A percentile compares a stretch with the other conserved stretches of the same genome.
Evolutionary conservation across 2,888 invertebrate species (phyloP).

Genomic region (Gasteruption jaculator): DNA sequence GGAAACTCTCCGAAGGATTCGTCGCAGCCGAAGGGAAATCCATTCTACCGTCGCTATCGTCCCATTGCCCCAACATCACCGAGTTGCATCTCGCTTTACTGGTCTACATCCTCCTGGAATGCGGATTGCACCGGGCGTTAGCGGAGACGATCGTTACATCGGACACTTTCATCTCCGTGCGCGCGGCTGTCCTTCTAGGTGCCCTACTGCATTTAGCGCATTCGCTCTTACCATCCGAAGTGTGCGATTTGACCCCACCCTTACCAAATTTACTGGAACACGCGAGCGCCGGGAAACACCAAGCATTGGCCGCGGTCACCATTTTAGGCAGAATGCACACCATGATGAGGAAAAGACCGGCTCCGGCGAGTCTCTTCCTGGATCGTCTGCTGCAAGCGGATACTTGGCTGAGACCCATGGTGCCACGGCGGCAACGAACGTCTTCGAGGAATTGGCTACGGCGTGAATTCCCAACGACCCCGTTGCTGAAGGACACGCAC

Average conservation of each 20-base stretch:
- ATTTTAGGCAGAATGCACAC: conserved; percentile 75
- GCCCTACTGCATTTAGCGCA: conserved; percentile 86
- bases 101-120: conserved; percentile 83
- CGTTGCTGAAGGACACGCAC: conserved; percentile 68
- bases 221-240: conserved; percentile 80
- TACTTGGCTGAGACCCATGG: conserved; percentile 40
- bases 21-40: conserved; percentile 88
- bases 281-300: conserved; percentile 73
- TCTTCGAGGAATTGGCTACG: conserved; percentile 42
- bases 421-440: conserved; percentile 37
- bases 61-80: conserved; percentile 81
- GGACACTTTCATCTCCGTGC: conserved; percentile 84
- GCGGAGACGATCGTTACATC: conserved; percentile 88
- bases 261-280: conserved; percentile 78
- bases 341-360: conserved; percentile 75
- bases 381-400: conserved; percentile 66
- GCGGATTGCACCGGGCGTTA: conserved; percentile 81
- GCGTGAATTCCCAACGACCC: conserved; percentile 41
- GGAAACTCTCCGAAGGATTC: conserved; percentile 90
- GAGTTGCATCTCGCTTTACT: conserved; percentile 88
- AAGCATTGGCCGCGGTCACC: conserved; percentile 77
- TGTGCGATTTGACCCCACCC: conserved; percentile 77
- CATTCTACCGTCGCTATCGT: conserved; percentile 81
- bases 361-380: conserved; percentile 77
- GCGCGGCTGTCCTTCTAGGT: conserved; percentile 84